Evolutionary conservation across 2,888 invertebrate genomes (phyloP), one percentile per base, ranked within the genome.

Genomic region (Myathropa florea): DNA sequence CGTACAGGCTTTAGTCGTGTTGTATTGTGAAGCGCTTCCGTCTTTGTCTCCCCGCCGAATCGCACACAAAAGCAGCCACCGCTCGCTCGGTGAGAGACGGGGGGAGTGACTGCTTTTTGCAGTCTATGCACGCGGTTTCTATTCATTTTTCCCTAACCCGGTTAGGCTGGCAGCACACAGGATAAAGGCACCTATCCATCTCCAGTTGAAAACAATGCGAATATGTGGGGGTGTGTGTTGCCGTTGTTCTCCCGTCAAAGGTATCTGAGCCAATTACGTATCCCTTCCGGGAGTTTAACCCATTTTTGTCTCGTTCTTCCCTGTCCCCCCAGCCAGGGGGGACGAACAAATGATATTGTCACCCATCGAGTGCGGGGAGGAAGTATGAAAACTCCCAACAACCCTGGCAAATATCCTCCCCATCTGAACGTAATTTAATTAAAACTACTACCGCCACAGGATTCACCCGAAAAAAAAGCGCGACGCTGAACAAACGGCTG

Each of bases 261-360:
- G 76, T 84, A 61, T 84, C 26, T 67, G 65, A 77, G 72, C 84
- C 84, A 81, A 84, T 84, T 84, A 84, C 67, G 76, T 36, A 76
- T 81, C 33, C 71, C 84, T 84, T 84, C 76, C 76, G 81, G 84
- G 80, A 76, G 70, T 80, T 84, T 71, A 84, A 84, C 83, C 75
- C 60, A 75, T 63, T 83, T 79, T 64, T 79, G 28, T 39, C 14
- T 65, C 39, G 61, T 65, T 55, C 67, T 46, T 7, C 10, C 30
- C 53, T 33, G 24, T 59, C 12, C 26, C 36, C 24, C 18, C 1
- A 14, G 9, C 2, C 18, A 36, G n/a, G 3, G 12, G 1, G 33
- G 3, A 28, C 21, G 14, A 26, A 64, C 14, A 33, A 39, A 64
- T 67, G 24, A 65, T 72, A 83, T 64, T 75, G 59, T 73, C 68